Base-by-base conservation (phyloP, 2,113 vertebrate species). In the Pluvianellus socialis region DNA sequence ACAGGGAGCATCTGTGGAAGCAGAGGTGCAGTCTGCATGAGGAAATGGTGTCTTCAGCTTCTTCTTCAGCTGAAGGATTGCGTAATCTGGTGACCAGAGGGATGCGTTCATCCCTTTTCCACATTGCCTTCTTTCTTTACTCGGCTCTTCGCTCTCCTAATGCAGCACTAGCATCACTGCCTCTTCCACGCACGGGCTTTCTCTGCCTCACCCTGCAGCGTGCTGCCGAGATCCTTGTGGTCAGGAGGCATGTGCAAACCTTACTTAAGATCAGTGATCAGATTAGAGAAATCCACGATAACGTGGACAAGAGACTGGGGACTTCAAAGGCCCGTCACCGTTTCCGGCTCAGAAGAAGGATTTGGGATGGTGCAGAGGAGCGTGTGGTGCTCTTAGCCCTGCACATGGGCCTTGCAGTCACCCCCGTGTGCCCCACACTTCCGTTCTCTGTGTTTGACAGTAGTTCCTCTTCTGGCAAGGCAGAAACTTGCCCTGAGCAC, bases 271-370 rank as follows among this genome's bases (percentile, higher is more conserved):
- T n/a, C 40, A 53, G 22, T 33, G 77, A 70, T 38, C 47, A 55
- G 33, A 56, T 58, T 22, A 82, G 49, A 77, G 42, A 45, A 61
- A 79, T 30, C 40, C 22, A 6, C 32, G 21, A 23, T 22, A 90
- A 52, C 27, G 14, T 0, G 1, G 44, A 10, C 14, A 6, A 27
- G 45, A 40, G 26, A 8, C 1, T 40, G 44, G 7, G 7, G 11
- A 21, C 38, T 76, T 85, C 61, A 61, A 72, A 82, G 30, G 16
- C 9, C 15, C 18, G 5, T 44, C 70, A 12, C 10, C 26, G 42
- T 11, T 28, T 79, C 44, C 79, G 58, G 28, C 7, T 92, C 35
- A 42, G 38, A 65, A 79, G 90, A 49, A 74, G 74, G 33, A 61
- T 80, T 40, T 88, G 61, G 7, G 22, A 28, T 44, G 28, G 28